These are phyloP conservation scores for Tachysurus fulvidraco DNA, from an alignment of 2,113 vertebrate genomes.

Conservation along the genomic window DNA sequence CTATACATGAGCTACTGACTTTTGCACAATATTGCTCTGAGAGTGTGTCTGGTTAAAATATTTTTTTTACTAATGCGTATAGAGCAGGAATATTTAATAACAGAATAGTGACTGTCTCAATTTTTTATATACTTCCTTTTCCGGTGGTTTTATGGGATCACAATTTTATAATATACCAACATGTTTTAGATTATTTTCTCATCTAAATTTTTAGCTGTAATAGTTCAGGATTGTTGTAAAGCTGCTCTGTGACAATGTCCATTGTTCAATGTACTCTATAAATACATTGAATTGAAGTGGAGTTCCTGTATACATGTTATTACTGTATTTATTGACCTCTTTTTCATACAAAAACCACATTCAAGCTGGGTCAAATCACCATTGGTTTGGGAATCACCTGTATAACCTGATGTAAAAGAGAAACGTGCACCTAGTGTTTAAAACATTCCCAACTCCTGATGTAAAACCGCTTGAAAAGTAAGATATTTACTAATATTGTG, in stretches of 20 bases:
- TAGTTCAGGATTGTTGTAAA: background rate
- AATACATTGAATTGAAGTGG: background rate
- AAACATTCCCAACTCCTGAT: background rate
- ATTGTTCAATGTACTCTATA: background rate
- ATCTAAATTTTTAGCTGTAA: background rate
- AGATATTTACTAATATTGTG: background rate
- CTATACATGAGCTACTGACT: background rate
- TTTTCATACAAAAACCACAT: background rate
- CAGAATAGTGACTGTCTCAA: background rate
- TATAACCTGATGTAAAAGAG: background rate
- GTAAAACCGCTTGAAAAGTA: background rate
- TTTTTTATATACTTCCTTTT: background rate
- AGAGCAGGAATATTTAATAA: background rate
- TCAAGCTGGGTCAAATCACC: background rate
- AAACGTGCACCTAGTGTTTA: background rate
- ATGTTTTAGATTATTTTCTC: background rate
- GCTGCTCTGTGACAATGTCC: background rate
- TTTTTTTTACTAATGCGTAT: background rate
- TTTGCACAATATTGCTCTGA: background rate
- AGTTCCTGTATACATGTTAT: background rate
- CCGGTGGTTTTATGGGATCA: background rate
- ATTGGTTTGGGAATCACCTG: background rate
- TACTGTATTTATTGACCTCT: background rate
- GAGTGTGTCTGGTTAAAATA: background rate
- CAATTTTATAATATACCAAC: background rate